Evolutionary conservation across 1,140 invertebrate genomes (phyloP), one percentile per base, ranked within the genome.

Genomic region (Condylostylus longicornis): DNA sequence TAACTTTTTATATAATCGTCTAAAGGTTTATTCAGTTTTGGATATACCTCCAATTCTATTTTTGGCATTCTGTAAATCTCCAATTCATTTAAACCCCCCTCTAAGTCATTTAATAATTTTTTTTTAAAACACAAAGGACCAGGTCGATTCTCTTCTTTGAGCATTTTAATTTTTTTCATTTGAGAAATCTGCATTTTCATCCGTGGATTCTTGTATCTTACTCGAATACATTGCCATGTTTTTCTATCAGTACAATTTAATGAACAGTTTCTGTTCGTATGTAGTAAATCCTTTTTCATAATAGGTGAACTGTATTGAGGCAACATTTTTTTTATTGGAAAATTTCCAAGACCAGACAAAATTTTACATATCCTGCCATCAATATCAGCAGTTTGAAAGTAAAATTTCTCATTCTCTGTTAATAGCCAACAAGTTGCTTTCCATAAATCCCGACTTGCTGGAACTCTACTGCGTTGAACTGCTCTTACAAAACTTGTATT

Each of bases 1-100:
- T 59, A 59, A 2, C 52, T 49, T 37, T 56, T 59, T n/a, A 53
- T 52, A 3, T 52, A 48, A 33, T 59, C 54, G 20, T 58, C 37
- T 2, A 60, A 18, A 0, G 54, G 56, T 1, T 51, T 45, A 1
- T 51, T 52, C 33, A 54, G 25, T 21, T 54, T 43, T 0, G 57
- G 57, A 43, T 49, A 47, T 1, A 60, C 53, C 23, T 59, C 53
- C 10, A 60, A 40, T 32, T 59, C 49, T 0, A 60, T 51, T 0
- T 34, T 48, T 19, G 57, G 57, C 51, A 60, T 54, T 23, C 50
- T 52, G 0, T 54, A 53, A 2, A 60, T 42, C 2, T 54, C 52
- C 53, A 60, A 54, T 29, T 50, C 56, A 3, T 53, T 54, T 0
- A 51, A 48, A 15, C 47, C 53, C 6, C 53, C 50, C 25, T 58